Percentiles rank a stretch among this genome's conserved stretches.
These are phyloP conservation scores for Tromatobia lineatoria DNA, from an alignment of 2,888 invertebrate genomes.

Conservation along the genomic window DNA sequence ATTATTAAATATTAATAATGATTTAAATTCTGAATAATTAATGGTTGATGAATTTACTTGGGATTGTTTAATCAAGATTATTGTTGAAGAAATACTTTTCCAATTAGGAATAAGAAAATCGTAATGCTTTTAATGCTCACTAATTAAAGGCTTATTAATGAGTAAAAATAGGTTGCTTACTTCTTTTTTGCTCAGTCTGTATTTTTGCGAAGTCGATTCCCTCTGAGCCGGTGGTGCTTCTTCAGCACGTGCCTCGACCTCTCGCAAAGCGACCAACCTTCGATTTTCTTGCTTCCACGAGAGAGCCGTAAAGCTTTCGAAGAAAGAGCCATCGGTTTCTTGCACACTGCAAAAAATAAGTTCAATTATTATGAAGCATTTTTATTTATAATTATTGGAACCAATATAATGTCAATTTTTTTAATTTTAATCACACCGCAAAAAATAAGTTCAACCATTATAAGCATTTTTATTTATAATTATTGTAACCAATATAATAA, in stretches of 20 bases:
- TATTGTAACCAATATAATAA: not conserved
- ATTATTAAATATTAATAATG: no score
- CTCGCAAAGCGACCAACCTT: constrained; percentile 91
- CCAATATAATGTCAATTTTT: not conserved
- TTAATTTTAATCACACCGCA: constrained; percentile 88
- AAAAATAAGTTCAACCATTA: constrained; percentile 29
- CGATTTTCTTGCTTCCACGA: constrained; percentile 97
- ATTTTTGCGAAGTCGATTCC: constrained; percentile 81
- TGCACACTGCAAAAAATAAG: constrained; percentile 90
- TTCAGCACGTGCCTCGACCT: constrained; percentile 89
- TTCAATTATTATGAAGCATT: not conserved
- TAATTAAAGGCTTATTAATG: not conserved
- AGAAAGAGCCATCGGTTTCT: constrained; percentile 97
- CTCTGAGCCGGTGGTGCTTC: constrained; percentile 87
- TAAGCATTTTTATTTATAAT: constrained; percentile 3
- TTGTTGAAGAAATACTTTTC: no score
- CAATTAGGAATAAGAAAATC: no score
- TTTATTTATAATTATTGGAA: not conserved
- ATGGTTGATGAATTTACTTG: no score
- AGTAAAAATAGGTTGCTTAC: constrained; percentile 61
- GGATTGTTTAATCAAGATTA: no score
- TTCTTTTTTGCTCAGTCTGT: constrained; percentile 78
- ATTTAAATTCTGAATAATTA: no score
- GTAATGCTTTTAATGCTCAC: no score
- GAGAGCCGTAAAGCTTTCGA: constrained; percentile 96